Percentiles rank a stretch among this genome's conserved stretches.
Evolutionary conservation across 2,113 vertebrate species (phyloP).

Genomic region (Glaucidium brasilianum): DNA sequence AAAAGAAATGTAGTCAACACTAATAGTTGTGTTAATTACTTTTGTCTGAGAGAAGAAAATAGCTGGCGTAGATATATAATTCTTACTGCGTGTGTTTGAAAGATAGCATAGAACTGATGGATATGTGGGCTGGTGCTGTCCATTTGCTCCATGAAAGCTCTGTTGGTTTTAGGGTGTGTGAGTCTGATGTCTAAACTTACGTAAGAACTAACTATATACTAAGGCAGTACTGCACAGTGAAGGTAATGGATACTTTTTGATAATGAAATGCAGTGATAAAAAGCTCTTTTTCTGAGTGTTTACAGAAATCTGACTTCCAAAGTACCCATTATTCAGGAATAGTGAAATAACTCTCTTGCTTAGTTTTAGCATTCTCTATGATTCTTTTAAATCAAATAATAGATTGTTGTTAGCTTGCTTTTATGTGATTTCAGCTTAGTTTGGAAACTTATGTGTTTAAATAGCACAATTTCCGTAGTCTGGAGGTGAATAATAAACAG

Average conservation of each 20-base stretch:
- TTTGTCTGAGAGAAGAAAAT: constrained; percentile 14
- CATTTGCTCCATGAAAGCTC: background rate
- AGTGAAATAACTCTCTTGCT: background rate
- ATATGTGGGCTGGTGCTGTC: background rate
- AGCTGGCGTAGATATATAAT: background rate
- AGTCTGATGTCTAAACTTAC: background rate
- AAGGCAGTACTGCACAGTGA: background rate
- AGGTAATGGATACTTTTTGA: background rate
- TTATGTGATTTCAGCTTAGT: background rate
- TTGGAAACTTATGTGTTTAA: background rate
- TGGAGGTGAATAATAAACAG: background rate
- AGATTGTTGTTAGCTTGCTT: background rate
- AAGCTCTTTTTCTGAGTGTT: background rate
- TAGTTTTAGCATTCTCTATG: background rate
- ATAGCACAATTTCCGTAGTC: background rate
- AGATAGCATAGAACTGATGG: background rate
- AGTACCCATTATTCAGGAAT: background rate
- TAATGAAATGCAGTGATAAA: background rate
- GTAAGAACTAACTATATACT: background rate
- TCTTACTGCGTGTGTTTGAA: background rate
- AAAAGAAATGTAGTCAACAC: background rate
- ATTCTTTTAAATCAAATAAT: background rate
- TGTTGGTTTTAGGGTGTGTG: background rate
- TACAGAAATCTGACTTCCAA: background rate
- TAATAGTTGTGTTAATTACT: constrained; percentile 6